Conservation (phyloP, 1,140 invertebrate species). For the Prorops nasuta region DNA sequence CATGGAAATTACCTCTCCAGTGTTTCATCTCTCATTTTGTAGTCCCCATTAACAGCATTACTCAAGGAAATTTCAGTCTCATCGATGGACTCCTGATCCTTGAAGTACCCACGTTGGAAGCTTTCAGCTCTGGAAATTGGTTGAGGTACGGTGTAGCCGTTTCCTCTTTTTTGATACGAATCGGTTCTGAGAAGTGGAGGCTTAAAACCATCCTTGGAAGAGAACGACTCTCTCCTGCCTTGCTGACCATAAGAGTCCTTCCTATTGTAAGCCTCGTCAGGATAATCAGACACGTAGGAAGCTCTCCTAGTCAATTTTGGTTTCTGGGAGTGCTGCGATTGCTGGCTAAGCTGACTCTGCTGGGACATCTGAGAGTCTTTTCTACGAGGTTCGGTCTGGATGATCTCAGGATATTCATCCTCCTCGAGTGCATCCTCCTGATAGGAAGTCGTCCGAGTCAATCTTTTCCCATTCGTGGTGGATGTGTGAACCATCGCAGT, state of each 20-base stretch:
- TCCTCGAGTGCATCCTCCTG: constrained; percentile 40
- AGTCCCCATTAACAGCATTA: constrained; percentile 44
- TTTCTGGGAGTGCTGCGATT: constrained; percentile 40
- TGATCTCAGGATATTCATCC: constrained; percentile 43
- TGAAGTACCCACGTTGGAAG: constrained; percentile 49
- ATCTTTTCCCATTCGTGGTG: constrained; percentile 38
- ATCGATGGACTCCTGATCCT: constrained; percentile 49
- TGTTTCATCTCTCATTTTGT: constrained; percentile 49
- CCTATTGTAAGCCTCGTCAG: constrained; percentile 34
- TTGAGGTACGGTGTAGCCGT: constrained; percentile 40
- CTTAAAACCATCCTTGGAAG: constrained; percentile 42
- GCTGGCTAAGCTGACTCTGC: constrained; percentile 38
- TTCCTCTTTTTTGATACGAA: constrained; percentile 40
- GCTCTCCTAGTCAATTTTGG: constrained; percentile 43
- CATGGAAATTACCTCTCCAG: constrained; percentile 43
- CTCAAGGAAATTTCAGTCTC: constrained; percentile 40
- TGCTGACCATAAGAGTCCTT: constrained; percentile 30
- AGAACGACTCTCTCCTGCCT: constrained; percentile 41
- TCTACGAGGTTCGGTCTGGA: constrained; percentile 37
- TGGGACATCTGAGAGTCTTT: constrained; percentile 50
- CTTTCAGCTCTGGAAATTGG: constrained; percentile 48
- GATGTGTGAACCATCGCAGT: constrained; percentile 45
- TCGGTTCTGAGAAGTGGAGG: constrained; percentile 33
- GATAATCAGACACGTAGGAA: constrained; percentile 46
- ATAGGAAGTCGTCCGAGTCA: constrained; percentile 45